These are phyloP conservation scores for Fragum whitleyi DNA, from an alignment of 2,888 invertebrate genomes.

Conservation along the genomic window DNA sequence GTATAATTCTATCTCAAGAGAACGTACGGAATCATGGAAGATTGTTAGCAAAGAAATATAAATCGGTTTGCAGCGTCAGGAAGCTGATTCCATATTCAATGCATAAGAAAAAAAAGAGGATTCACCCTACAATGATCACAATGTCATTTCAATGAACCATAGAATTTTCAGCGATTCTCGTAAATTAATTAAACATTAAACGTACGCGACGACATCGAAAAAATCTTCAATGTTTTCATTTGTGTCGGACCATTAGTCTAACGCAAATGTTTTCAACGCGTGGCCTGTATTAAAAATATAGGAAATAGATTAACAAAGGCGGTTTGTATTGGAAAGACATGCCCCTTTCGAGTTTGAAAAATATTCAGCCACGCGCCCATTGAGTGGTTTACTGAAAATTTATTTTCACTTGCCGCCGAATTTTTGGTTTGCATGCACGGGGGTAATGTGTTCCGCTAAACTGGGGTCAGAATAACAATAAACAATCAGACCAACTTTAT, in stretches of 20 bases:
- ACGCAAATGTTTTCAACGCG: constrained; percentile 23
- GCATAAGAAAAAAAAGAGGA: background rate
- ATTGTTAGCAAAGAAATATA: no score
- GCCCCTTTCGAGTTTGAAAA: constrained; percentile 6
- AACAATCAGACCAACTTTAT: constrained; percentile 39
- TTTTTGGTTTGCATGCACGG: constrained; percentile 6
- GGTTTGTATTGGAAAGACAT: constrained; percentile 15
- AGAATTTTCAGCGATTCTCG: constrained; percentile 8
- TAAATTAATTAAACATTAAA: constrained; percentile 44
- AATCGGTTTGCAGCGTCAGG: no score
- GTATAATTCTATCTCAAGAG: no score
- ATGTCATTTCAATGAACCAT: constrained; percentile 20
- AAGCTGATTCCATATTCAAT: no score
- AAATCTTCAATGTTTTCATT: constrained; percentile 7
- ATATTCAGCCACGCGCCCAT: constrained; percentile 1
- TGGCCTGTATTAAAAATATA: constrained; percentile 24
- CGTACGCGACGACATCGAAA: constrained; percentile 24
- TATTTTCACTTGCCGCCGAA: background rate
- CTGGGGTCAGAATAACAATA: constrained; percentile 40
- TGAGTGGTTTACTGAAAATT: constrained; percentile 14
- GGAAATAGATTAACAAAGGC: constrained; percentile 23
- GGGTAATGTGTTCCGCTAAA: constrained; percentile 20
- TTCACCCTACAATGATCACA: constrained; percentile 2
- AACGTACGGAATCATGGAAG: no score
- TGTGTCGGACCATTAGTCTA: constrained; percentile 27